Evolutionary conservation across 2,113 vertebrate genomes (phyloP), one percentile per base, ranked within the genome.

Genomic region (Cyprinodon brontotheroides): DNA sequence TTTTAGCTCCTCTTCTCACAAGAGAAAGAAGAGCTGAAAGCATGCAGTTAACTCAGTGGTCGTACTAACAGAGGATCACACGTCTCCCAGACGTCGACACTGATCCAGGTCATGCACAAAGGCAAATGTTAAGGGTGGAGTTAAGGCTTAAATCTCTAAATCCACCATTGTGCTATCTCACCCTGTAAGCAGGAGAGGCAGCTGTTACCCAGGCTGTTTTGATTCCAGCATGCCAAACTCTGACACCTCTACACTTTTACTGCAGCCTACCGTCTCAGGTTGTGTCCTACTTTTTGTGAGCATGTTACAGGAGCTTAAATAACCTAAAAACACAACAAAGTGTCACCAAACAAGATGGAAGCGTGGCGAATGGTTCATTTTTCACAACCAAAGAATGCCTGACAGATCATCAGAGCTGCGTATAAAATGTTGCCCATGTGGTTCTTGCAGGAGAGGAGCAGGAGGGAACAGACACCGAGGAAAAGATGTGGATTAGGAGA

Each of bases 401-500:
- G 37, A n/a, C 8, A 9, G 53, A 12, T 68, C 38, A 40, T 60
- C 50, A 45, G 22, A 61, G 69, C 59, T 57, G 45, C 40, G 29
- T 40, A 48, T 62, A 43, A 76, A 75, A 43, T 38, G 14, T n/a
- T 11, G 3, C 62, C 53, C 3, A 3, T 59, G 68, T 83, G 71
- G 59, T 53, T 2, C n/a, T 43, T 47, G 0, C 43, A 89, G n/a
- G 79, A 68, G 57, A 50, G 17, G 6, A n/a, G 3, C 17, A 40
- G 39, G 38, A 17, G n/a, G 6, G 84, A n/a, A n/a, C n/a, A n/a
- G n/a, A n/a, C n/a, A n/a, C n/a, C n/a, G n/a, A n/a, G n/a, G n/a
- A n/a, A n/a, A n/a, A n/a, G n/a, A n/a, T n/a, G n/a, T n/a, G 90
- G 91, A 89, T 92, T 91, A 89, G 79, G 79, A 68, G 57, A 50